phyloP scores from a whole-genome alignment of 2,888 invertebrate genomes.

The Achlya flavicornis region DNA sequence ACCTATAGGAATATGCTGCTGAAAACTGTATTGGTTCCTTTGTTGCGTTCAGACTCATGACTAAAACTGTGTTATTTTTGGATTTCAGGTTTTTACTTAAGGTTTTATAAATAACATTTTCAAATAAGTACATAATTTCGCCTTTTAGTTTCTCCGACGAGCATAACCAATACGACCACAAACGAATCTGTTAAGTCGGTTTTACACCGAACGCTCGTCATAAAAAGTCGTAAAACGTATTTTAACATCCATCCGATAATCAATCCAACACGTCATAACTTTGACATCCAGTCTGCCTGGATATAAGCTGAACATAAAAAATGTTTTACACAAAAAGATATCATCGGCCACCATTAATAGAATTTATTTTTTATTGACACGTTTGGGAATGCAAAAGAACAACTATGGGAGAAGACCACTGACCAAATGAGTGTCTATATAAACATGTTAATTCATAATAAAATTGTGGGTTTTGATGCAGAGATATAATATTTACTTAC shows the following conservation, averaged over 20 bases:
- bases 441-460: conserved; percentile 82
- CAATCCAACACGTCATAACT: conserved; percentile 85
- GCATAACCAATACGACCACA: conserved; percentile 56
- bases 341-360: conserved; percentile 24
- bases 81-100: not conserved
- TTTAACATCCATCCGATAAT: conserved; percentile 85
- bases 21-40: too few species aligned
- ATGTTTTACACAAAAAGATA: conserved; percentile 32
- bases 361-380: conserved; percentile 31
- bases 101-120: not conserved
- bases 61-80: not conserved
- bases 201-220: conserved; percentile 74
- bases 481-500: conserved; percentile 68
- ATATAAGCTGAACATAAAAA: conserved; percentile 57
- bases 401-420: conserved; percentile 61
- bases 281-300: conserved; percentile 79
- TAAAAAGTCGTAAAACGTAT: conserved; percentile 82
- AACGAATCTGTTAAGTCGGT: conserved; percentile 72
- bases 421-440: conserved; percentile 79
- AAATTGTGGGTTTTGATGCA: conserved; percentile 65
- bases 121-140: not conserved
- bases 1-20: too few species aligned
- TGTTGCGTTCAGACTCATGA: too few species aligned
- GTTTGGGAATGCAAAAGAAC: conserved; percentile 56
- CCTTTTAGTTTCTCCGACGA: conserved; percentile 25